phyloP scores from a whole-genome alignment of 2,888 invertebrate genomes.

The Ptycholaimellus sp. region DNA sequence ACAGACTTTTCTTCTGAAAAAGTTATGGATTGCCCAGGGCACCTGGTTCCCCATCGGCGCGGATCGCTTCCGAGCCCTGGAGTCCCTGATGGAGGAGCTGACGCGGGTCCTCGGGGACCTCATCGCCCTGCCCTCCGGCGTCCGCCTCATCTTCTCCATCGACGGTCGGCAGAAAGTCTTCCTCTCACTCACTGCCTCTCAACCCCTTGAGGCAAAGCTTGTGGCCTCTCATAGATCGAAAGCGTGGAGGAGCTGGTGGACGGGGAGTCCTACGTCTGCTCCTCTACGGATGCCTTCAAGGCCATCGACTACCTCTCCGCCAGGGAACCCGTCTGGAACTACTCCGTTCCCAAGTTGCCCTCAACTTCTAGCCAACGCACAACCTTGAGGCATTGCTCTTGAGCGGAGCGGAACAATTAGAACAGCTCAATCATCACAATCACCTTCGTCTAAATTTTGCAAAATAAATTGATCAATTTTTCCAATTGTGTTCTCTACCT shows the following conservation, averaged over 20 bases:
- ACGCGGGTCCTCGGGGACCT: constrained; percentile 50
- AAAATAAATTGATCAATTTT: too few relatives aligned
- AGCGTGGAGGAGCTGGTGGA: too few relatives aligned
- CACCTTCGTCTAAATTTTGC: too few relatives aligned
- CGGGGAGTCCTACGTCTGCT: constrained; percentile 81
- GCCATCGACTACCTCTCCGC: constrained; percentile 51
- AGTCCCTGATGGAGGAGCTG: constrained; percentile 66
- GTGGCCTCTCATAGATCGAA: too few relatives aligned
- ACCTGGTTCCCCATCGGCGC: constrained; percentile 51
- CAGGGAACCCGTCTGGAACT: constrained; percentile 25
- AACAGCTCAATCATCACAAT: too few relatives aligned
- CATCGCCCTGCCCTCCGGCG: constrained; percentile 73
- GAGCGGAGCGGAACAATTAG: too few relatives aligned
- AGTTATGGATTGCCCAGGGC: too few relatives aligned
- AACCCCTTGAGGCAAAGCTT: too few relatives aligned
- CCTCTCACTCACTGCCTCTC: too few relatives aligned
- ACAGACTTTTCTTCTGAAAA: too few relatives aligned
- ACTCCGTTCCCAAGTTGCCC: constrained; percentile 10
- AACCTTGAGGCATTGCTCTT: constrained; percentile 7
- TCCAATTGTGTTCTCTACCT: too few relatives aligned
- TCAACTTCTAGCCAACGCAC: too few relatives aligned
- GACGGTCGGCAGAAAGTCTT: constrained; percentile 37
- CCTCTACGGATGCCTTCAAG: constrained; percentile 69
- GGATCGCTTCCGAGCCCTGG: constrained; percentile 72
- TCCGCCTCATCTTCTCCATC: constrained; percentile 64